Evolutionary conservation across 2,888 invertebrate genomes (phyloP), one percentile per base, ranked within the genome.

Genomic region (Lasius fuliginosus): DNA sequence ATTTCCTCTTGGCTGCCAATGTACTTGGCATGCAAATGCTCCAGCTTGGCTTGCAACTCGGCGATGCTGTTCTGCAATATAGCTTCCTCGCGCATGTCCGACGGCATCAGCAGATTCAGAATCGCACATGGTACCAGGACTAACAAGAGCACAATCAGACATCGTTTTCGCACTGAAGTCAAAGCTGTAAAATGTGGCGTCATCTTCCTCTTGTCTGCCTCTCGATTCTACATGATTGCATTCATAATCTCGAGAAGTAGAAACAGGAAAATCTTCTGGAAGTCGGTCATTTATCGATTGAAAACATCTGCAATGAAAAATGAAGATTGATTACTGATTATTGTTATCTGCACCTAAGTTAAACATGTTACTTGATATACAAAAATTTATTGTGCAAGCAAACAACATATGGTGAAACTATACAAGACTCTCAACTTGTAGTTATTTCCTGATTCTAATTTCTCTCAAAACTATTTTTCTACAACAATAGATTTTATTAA

Each of bases 1-100:
- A 98, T 96, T 93, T 98, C 98, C 93, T 97, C 97, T 92, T 97
- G 97, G 15, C 97, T 96, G 4, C 97, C 96, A 33, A 97, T 95
- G 94, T 98, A 98, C 95, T 98, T 97, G 27, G 97, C 96, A 93
- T 98, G 97, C 64, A 98, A 95, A 93, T 97, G 97, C 93, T 97
- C 97, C 65, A 98, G 95, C 85, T 97, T 97, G 84, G 97, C 97
- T 92, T 98, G 97, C 91, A 98, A 96, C 91, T 98, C 97, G 5
- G 97, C 97, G 88, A 98, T 95, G 69, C 97, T 93, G 53, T 93
- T 95, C 74, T 94, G 94, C 33, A 94, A 82, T 4, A 91, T 60
- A 0, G 91, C 90, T 75, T 95, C 94, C 33, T 94, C 94, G 1
- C 86, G 90, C 58, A 92, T 88, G 71, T 95, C 94, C 3, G 94